Conservation (phyloP, 2,797 vertebrate species). For the Enoplosus armatus region DNA sequence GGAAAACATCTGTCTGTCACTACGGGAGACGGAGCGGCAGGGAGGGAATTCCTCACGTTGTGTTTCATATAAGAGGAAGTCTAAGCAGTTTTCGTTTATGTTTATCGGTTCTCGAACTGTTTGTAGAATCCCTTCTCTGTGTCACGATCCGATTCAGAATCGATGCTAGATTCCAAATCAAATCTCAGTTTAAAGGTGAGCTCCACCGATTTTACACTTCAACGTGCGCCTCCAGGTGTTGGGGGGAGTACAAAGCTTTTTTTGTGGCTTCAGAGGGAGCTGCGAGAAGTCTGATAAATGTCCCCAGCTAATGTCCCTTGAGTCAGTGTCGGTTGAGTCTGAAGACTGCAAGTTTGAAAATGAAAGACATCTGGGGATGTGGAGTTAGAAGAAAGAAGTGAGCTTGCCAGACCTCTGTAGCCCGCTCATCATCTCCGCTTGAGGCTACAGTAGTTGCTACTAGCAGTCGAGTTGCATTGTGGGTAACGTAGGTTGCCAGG, state of each 20-base stretch:
- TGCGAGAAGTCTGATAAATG: too few species aligned
- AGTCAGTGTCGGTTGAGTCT: too few species aligned
- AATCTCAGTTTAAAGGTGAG: neutral
- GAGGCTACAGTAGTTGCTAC: too few species aligned
- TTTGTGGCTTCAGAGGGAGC: too few species aligned
- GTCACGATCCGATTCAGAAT: neutral
- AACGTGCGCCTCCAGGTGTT: neutral
- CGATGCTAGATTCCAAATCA: neutral
- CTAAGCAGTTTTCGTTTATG: neutral
- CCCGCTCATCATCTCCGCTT: neutral
- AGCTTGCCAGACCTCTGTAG: neutral
- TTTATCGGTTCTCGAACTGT: neutral
- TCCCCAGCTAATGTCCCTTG: too few species aligned
- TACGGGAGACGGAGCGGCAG: neutral
- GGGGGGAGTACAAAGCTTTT: too few species aligned
- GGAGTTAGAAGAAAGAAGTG: neutral
- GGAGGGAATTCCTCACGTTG: constrained; percentile 53
- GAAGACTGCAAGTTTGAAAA: neutral
- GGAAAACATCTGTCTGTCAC: constrained; percentile 46
- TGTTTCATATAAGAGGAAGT: neutral
- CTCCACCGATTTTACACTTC: neutral
- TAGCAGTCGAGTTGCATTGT: too few species aligned
- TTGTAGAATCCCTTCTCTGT: neutral
- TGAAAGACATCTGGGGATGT: neutral
- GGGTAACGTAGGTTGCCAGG: too few species aligned